Percentiles rank a stretch among this genome's conserved stretches.
Conservation (phyloP, 2,797 vertebrate species). For the Tragopan temminckii region DNA sequence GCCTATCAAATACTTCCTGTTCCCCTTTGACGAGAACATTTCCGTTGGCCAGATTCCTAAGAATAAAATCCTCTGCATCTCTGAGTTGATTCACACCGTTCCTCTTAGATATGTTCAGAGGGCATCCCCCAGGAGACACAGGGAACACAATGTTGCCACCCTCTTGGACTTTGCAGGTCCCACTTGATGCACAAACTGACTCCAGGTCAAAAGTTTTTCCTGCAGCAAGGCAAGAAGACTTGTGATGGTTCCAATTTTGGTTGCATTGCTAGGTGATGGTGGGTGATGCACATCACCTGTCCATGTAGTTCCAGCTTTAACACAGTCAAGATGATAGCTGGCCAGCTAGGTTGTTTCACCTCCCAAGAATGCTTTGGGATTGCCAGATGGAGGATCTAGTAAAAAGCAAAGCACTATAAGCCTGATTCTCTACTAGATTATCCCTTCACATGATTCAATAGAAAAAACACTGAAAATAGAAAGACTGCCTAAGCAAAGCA, state of each 20-base stretch:
- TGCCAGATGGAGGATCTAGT: slow-evolving; percentile 25
- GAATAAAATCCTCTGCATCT: slow-evolving; percentile 7
- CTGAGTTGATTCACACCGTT: slow-evolving; percentile 3
- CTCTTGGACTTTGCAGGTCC: not conserved
- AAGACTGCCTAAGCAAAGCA: not conserved
- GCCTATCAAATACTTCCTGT: not conserved
- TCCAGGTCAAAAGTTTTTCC: not conserved
- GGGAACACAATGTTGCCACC: not conserved
- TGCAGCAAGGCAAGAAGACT: not conserved
- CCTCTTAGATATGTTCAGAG: not conserved
- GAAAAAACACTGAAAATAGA: not conserved
- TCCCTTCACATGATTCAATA: not conserved
- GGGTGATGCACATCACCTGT: not conserved
- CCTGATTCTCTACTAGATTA: not conserved
- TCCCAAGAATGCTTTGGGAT: slow-evolving; percentile 48
- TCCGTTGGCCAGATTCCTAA: not conserved
- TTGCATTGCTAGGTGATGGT: not conserved
- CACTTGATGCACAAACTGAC: not conserved
- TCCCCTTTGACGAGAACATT: not conserved
- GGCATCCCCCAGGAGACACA: not conserved
- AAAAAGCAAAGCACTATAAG: not conserved
- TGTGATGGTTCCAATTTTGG: not conserved
- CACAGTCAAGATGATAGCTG: not conserved
- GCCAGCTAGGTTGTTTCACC: slow-evolving; percentile 43
- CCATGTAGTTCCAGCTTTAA: not conserved